Base-by-base conservation (phyloP, 2,888 invertebrate species). In the Drosophila bunnanda region DNA sequence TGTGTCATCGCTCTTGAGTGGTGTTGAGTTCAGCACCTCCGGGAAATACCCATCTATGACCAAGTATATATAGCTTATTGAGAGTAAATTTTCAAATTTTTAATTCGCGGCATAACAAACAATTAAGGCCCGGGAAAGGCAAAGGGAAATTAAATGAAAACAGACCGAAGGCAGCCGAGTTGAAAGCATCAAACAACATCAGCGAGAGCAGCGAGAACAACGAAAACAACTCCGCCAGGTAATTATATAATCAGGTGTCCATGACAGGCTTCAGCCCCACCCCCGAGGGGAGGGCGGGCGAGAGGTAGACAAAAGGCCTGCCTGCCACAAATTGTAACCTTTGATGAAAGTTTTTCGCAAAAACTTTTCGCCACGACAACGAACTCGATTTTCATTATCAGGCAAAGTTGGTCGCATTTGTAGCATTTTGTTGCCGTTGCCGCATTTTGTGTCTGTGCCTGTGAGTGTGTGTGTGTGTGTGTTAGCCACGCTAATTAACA, bases 1-100 rank as follows among this genome's bases (percentile, higher is more conserved):
- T 82, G 95, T 96, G 84, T 95, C 95, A 57, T 96, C 96, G 28
- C 93, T 91, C 36, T 95, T 93, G 43, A 97, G 93, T 52, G 94
- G 93, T n/a, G 94, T 83, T 0, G 96, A 96, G 25, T 94, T 94
- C 50, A 97, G 91, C 44, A 97, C 97, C 90, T 97, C 97, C 93
- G 96, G 96, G 92, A 97, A 97, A 91, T 97, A 98, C 96, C 98
- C 98, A 91, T 99, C 99, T 76, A 99, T 98, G 13, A 97, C 96
- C 6, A 99, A 94, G 89, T 96, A n/a, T n/a, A n/a, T n/a, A n/a
- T 7, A 17, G 12, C 3, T 12, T 30, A n/a, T 17, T 12, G 7
- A 17, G 12, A 7, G 7, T 1, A 30, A 17, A 12, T 5, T 20
- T 13, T 5, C 9, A 15, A 52, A 34, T 32, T 38, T 34, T 52